Conservation (phyloP, 2,797 vertebrate genomes). For the Strix occidentalis region DNA sequence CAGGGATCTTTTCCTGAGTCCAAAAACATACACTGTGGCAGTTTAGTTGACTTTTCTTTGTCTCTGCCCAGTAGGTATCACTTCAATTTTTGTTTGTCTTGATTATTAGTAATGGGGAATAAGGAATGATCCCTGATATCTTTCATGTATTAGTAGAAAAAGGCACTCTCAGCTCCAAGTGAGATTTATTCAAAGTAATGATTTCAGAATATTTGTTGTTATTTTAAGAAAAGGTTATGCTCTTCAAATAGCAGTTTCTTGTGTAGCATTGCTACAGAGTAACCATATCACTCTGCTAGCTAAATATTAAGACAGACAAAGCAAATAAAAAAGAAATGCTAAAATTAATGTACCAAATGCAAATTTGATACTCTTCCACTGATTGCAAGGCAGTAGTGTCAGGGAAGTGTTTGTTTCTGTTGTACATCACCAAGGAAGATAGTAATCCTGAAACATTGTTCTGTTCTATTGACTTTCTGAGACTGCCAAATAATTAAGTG, state of each 20-base stretch:
- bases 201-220: not conserved
- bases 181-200: not conserved
- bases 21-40: not conserved
- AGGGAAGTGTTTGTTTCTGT: not conserved
- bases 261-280: not conserved
- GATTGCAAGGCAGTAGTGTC: not conserved
- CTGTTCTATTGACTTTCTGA: not conserved
- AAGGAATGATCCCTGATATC: not conserved
- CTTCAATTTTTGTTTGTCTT: not conserved
- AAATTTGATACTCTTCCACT: not conserved
- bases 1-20: not conserved
- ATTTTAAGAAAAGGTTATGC: not conserved
- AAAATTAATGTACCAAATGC: not conserved
- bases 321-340: not conserved
- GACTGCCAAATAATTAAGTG: not conserved
- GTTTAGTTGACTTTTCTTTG: not conserved
- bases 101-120: not conserved
- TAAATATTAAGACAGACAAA: not conserved
- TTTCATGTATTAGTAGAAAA: not conserved
- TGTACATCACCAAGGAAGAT: not conserved
- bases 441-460: not conserved
- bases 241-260: not conserved
- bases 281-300: not conserved
- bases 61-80: not conserved
- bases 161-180: not conserved